Conservation (phyloP, 2,888 invertebrate genomes). For the Abrostola triplasia region DNA sequence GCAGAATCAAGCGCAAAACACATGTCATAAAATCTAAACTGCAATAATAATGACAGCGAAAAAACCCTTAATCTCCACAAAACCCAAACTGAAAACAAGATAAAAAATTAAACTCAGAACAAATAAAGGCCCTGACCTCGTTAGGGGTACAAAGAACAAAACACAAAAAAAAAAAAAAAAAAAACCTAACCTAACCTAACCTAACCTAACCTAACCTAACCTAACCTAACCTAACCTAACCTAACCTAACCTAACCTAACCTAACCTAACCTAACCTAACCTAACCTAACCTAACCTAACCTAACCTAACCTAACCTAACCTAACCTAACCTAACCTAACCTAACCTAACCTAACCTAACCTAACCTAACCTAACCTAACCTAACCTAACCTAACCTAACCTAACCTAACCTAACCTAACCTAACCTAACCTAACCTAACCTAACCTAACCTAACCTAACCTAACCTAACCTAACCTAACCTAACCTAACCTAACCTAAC, state of each 20-base stretch:
- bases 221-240: slow-evolving; percentile 47
- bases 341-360: slow-evolving; percentile 49
- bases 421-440: slow-evolving; percentile 29
- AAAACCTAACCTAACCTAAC: too few relatives aligned
- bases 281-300: slow-evolving; percentile 42
- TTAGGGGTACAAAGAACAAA: too few relatives aligned
- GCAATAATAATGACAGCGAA: too few relatives aligned
- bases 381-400: slow-evolving; percentile 38
- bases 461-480: slow-evolving; percentile 28
- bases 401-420: slow-evolving; percentile 38
- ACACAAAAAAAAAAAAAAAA: too few relatives aligned
- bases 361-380: slow-evolving; percentile 33
- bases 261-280: slow-evolving; percentile 28
- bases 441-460: slow-evolving; percentile 33
- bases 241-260: slow-evolving; percentile 40
- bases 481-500: slow-evolving; percentile 35
- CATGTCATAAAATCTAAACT: too few relatives aligned
- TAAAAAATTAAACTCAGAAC: slow-evolving; percentile 41
- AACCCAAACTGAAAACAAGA: slow-evolving; percentile 45
- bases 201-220: slow-evolving; percentile 46
- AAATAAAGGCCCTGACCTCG: too few relatives aligned
- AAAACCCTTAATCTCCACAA: slow-evolving; percentile 43
- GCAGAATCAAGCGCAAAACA: too few relatives aligned
- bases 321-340: slow-evolving; percentile 49
- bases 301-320: slow-evolving; percentile 43